These are phyloP conservation scores for Leucoma salicis DNA, from an alignment of 2,888 invertebrate genomes.

Conservation along the genomic window DNA sequence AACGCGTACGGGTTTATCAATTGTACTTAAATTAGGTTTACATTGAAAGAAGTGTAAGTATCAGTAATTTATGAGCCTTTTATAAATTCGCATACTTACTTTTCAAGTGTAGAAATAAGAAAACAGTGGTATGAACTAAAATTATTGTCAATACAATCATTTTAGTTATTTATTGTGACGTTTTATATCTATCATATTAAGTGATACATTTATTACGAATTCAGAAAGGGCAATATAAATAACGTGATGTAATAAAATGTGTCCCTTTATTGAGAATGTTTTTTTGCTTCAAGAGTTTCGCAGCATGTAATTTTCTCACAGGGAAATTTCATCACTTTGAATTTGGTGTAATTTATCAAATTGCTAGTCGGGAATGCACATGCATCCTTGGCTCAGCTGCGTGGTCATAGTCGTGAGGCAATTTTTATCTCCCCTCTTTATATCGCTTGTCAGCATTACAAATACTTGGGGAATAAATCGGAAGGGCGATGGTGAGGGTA, in stretches of 20 bases:
- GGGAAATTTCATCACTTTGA: conserved; percentile 63
- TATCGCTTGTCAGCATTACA: conserved; percentile 52
- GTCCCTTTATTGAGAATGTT: conserved; percentile 23
- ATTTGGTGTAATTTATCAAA: conserved; percentile 76
- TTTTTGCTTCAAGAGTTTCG: conserved; percentile 33
- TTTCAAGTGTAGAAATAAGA: too few relatives aligned
- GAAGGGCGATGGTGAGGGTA: conserved; percentile 46
- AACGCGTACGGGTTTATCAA: too few relatives aligned
- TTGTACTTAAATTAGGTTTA: too few relatives aligned
- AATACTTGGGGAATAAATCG: conserved; percentile 61
- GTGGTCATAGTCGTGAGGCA: conserved; percentile 57
- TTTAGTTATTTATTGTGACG: too few relatives aligned
- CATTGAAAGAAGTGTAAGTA: too few relatives aligned
- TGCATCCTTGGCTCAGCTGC: conserved; percentile 69
- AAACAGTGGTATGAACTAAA: too few relatives aligned
- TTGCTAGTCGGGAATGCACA: conserved; percentile 64
- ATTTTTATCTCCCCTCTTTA: conserved; percentile 65
- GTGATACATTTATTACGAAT: too few relatives aligned
- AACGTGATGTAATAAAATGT: conserved; percentile 19
- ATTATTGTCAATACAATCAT: too few relatives aligned
- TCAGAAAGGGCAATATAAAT: too few relatives aligned
- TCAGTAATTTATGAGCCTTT: too few relatives aligned
- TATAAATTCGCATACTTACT: too few relatives aligned
- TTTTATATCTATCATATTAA: too few relatives aligned
- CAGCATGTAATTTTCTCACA: conserved; percentile 48